Conservation (phyloP, 64 coral and sea anemone species). For the Hydrozoanthus tunicans region DNA sequence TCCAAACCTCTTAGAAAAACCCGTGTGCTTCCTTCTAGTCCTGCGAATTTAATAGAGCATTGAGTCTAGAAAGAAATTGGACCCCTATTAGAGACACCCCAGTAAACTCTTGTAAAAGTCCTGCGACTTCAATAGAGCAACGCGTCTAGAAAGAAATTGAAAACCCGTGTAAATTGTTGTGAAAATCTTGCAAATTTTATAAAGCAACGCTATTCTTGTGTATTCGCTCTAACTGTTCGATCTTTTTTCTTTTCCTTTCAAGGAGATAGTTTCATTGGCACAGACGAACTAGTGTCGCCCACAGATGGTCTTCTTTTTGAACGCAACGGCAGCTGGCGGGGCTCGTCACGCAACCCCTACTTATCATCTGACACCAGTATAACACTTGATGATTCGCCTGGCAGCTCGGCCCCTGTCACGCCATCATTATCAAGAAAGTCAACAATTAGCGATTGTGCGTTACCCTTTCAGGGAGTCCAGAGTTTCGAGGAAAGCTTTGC, state of each 20-base stretch:
- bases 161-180: no score
- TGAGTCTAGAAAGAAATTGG: no score
- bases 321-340: background rate
- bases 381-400: conserved; percentile 65
- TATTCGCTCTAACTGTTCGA: background rate
- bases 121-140: no score
- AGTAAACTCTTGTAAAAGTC: no score
- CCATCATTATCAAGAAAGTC: conserved; percentile 43
- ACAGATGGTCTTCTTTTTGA: conserved; percentile 30
- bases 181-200: no score
- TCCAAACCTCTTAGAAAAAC: no score
- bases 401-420: conserved; percentile 43
- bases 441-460: conserved; percentile 30
- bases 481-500: conserved; percentile 73
- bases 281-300: conserved; percentile 8
- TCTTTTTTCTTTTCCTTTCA: background rate
- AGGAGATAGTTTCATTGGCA: conserved; percentile 37
- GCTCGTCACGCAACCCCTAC: conserved; percentile 50
- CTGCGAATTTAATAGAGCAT: no score
- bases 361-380: conserved; percentile 43
- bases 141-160: no score
- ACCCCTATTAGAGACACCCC: no score
- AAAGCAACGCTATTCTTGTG: no score
- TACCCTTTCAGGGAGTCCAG: conserved; percentile 65
- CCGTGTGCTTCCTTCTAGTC: no score